phyloP scores from a whole-genome alignment of 2,113 vertebrate genomes.

The Euleptes europaea region DNA sequence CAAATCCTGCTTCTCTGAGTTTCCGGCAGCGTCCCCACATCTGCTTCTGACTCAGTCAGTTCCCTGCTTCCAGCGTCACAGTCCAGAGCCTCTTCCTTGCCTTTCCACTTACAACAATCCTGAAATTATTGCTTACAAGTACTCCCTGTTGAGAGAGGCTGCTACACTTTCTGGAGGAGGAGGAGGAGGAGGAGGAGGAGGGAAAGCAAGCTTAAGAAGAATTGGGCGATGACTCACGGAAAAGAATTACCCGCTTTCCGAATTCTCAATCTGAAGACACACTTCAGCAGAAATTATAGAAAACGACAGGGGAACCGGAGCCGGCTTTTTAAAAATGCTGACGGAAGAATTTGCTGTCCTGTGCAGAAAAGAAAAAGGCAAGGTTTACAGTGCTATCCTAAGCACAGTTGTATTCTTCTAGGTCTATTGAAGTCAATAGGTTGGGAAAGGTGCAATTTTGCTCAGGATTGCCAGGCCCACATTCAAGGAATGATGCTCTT shows the following conservation, averaged over 20 bases:
- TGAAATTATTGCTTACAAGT: too few relatives aligned
- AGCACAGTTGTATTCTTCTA: too few relatives aligned
- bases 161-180: background rate
- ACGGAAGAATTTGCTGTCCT: background rate
- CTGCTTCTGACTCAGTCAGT: background rate
- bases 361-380: background rate
- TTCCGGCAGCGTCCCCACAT: background rate
- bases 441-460: background rate
- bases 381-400: too few relatives aligned
- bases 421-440: too few relatives aligned
- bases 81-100: background rate
- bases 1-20: too few relatives aligned
- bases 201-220: background rate
- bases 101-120: background rate
- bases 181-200: background rate
- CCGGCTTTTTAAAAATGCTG: background rate
- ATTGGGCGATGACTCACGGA: background rate
- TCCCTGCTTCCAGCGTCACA: background rate
- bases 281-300: background rate
- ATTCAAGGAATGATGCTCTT: background rate
- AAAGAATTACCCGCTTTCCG: background rate
- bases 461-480: background rate
- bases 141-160: too few relatives aligned
- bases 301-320: background rate
- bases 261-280: background rate